These are phyloP conservation scores for Acromyrmex echinatior DNA, from an alignment of 1,140 invertebrate genomes.

Conservation along the genomic window DNA sequence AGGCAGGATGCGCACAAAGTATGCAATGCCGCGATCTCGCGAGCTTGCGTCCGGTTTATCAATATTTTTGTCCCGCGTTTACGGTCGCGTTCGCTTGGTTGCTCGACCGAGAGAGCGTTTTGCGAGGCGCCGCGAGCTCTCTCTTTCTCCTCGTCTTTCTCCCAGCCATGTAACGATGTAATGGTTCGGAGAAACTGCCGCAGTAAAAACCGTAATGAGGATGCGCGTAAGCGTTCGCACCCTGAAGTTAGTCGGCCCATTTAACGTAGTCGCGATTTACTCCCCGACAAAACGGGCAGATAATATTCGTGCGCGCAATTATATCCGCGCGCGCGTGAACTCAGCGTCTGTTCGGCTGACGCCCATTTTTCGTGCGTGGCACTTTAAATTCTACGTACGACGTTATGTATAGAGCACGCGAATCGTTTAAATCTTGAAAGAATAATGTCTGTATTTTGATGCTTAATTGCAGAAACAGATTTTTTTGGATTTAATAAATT, in stretches of 20 bases:
- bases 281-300: slow-evolving; percentile 42
- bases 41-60: slow-evolving; percentile 60
- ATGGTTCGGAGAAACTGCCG: slow-evolving; percentile 66
- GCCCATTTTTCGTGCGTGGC: slow-evolving; percentile 3
- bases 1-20: slow-evolving; percentile 30
- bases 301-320: slow-evolving; percentile 66
- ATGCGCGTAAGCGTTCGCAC: slow-evolving; percentile 67
- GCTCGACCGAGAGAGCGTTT: slow-evolving; percentile 13
- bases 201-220: slow-evolving; percentile 77
- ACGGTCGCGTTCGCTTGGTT: slow-evolving; percentile 8
- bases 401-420: neutral
- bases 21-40: slow-evolving; percentile 4
- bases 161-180: slow-evolving; percentile 55
- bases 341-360: neutral
- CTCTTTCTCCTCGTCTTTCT: slow-evolving; percentile 25
- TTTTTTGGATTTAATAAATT: no score
- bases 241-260: slow-evolving; percentile 55
- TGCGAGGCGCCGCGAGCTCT: slow-evolving; percentile 15
- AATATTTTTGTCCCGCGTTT: slow-evolving; percentile 56
- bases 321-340: slow-evolving; percentile 38
- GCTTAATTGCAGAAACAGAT: neutral
- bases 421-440: slow-evolving; percentile 28
- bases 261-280: slow-evolving; percentile 49
- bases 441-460: slow-evolving; percentile 38
- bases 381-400: neutral